Conservation (phyloP, 2,888 invertebrate species). For the Tolmerus cingulatus region DNA sequence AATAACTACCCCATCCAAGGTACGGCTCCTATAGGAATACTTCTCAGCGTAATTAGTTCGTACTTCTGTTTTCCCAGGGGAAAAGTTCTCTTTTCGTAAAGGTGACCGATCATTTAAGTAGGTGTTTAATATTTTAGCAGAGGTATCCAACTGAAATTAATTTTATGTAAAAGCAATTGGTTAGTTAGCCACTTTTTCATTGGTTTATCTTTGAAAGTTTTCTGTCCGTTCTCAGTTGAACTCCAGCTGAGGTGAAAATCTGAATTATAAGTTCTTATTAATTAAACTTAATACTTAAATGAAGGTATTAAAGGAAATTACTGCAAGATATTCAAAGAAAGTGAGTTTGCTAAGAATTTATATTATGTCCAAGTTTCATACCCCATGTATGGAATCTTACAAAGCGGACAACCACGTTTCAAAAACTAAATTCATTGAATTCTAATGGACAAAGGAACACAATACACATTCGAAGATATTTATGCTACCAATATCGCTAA, state of each 20-base stretch:
- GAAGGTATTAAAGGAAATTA: too few relatives aligned
- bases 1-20: not conserved
- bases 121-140: not conserved
- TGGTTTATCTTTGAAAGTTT: not conserved
- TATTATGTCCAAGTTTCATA: too few relatives aligned
- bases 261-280: too few relatives aligned
- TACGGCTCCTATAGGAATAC: not conserved
- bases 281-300: too few relatives aligned
- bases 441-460: not conserved
- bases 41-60: not conserved
- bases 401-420: not conserved
- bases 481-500: not conserved
- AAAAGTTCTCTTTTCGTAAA: not conserved
- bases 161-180: not conserved
- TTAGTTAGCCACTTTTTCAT: not conserved
- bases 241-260: too few relatives aligned
- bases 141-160: not conserved
- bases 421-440: not conserved
- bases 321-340: too few relatives aligned
- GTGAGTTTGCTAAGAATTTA: too few relatives aligned
- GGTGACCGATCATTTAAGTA: not conserved
- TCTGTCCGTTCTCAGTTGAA: too few relatives aligned
- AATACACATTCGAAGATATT: not conserved
- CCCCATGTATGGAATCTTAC: too few relatives aligned
- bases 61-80: not conserved